Base-by-base conservation (phyloP, 2,797 vertebrate species). In the Poeciliopsis paucimaculata region DNA sequence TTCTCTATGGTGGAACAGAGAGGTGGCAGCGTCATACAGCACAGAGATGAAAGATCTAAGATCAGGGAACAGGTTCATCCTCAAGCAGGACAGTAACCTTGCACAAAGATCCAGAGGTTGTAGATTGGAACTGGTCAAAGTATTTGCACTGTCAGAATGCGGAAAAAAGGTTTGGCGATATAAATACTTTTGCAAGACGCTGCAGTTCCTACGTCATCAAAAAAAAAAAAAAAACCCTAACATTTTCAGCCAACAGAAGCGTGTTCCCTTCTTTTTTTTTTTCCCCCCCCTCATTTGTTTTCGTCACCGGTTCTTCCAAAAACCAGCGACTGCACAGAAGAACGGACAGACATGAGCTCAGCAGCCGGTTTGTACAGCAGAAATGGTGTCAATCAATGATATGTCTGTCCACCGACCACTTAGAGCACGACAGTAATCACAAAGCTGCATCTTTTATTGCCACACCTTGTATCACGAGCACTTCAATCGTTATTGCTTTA, bases 401-500 rank as follows among this genome's bases (percentile, higher is more conserved):
- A 73, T 76, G 51, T 82, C 87, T 81, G 86, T 88, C 88, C 87
- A 88, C 82, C 84, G 88, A 93, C 91, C 88, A 72, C 76, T 84
- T 81, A 79, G 81, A 87, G 90, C 91, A 90, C 88, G 83, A 91
- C 87, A 73, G 83, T 83, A 72, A 92, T 93, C 91, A 92, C 91
- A 93, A 94, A 95, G 94, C 93, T 87, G 89, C 76, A 64, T 88
- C 84, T 83, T 53, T 95, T 96, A 95, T 95, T 96, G 94, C 94
- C 93, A 86, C 91, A 90, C 90, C 88, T 94, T 92, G 93, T 87
- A 82, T 94, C 89, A 93, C 88, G 88, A 94, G 90, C 92, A 91
- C 87, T 92, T 89, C 87, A 93, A 94, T 94, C 86, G 57, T 94
- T 95, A 95, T 95, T 95, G 93, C 94, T 95, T 94, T 93, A 94